Conservation (phyloP, 2,113 vertebrate species). For the Mastomys natalensis region DNA sequence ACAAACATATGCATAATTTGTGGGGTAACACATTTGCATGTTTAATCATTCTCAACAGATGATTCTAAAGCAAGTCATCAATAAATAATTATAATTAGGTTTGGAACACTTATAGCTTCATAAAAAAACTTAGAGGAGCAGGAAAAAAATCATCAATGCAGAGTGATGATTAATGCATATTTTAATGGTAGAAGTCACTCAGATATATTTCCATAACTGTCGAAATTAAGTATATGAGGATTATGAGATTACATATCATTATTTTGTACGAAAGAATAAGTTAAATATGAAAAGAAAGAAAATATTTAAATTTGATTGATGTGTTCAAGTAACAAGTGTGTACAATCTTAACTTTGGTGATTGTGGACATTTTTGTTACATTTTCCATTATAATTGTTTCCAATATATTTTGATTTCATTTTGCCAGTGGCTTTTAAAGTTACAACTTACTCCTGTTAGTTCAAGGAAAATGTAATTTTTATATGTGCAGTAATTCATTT, state of each 20-base stretch:
- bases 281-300: slow-evolving; percentile 40
- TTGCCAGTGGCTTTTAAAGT: slow-evolving; percentile 2
- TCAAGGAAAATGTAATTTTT: slow-evolving; percentile 70
- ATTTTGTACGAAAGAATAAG: background rate
- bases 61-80: background rate
- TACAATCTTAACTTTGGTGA: background rate
- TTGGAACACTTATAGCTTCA: slow-evolving; percentile 24
- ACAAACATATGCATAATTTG: background rate
- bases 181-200: background rate
- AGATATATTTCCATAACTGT: slow-evolving; percentile 6
- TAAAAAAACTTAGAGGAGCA: background rate
- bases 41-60: background rate
- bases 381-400: slow-evolving; percentile 40
- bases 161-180: background rate
- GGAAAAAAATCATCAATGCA: background rate
- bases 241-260: background rate
- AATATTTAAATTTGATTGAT: slow-evolving; percentile 11
- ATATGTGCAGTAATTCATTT: slow-evolving; percentile 50
- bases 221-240: background rate
- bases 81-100: background rate
- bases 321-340: background rate
- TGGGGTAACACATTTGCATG: background rate
- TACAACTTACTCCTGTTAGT: slow-evolving; percentile 4
- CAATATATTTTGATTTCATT: slow-evolving; percentile 36
- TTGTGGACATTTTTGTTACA: background rate